Base-by-base conservation (phyloP, 2,888 invertebrate genomes). In the Caenorhabditis afra region DNA sequence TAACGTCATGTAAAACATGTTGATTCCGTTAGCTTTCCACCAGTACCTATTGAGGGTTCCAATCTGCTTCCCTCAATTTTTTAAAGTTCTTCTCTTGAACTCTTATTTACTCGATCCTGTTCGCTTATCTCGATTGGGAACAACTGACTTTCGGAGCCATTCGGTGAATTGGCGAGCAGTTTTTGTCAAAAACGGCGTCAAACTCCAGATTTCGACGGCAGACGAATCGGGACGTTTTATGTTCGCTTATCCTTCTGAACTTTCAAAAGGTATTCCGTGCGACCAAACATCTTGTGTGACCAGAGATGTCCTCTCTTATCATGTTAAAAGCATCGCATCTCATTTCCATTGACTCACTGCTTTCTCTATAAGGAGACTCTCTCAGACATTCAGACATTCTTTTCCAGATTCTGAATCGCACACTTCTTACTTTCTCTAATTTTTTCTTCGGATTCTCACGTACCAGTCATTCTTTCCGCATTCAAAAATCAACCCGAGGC, bases 281-380 rank as follows among this genome's bases (percentile, higher is more conserved):
- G 45, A 67, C 41, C 58, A 67, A 67, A 67, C 67, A 67, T 67
- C 67, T 49, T 16, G 11, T 53, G 52, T 52, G 29, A 29, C 49
- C 16, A 22, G n/a, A 29, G 52, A 52, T 52, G 12, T 53, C 53
- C 7, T n/a, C n/a, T n/a, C n/a, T 53, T 29, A 53, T 53, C 37
- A 16, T 35, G 53, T 35, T 37, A 18, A 53, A 53, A 37, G 16
- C 22, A 14, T 2, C 53, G 3, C 29, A 29, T 29, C 29, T 29
- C 29, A 29, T n/a, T 49, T 52, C n/a, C 18, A 16, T 7, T 47
- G 29, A 52, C 52, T n/a, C 52, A 29, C 10, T 29, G 11, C 23
- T 22, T 22, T 12, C 8, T 49, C 8, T 49, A 49, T 11, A 29
- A 29, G 7, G 29, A 29, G 29, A 29, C 29, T 29, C 29, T 29